phyloP scores from a whole-genome alignment of 2,888 invertebrate genomes.

The Cryptophagus acutangulus region DNA sequence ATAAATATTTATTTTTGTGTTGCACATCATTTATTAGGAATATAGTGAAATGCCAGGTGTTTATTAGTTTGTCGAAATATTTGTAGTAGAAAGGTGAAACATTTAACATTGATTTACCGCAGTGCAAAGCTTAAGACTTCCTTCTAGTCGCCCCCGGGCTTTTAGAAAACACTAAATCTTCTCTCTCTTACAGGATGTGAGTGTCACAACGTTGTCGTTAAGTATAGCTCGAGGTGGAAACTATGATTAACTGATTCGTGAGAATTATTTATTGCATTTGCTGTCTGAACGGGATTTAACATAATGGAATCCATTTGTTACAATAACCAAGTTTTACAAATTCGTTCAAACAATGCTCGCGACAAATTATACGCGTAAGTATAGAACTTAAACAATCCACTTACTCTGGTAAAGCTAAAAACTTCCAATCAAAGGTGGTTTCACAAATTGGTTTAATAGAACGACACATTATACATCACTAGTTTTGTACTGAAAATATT shows the following conservation, averaged over 20 bases:
- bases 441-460: too few species aligned
- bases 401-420: too few species aligned
- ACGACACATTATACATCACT: too few species aligned
- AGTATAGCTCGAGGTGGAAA: constrained; percentile 14
- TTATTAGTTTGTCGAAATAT: not conserved
- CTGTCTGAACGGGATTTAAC: constrained; percentile 15
- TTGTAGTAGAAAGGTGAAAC: constrained; percentile 1
- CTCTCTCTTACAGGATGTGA: constrained; percentile 9
- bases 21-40: too few species aligned
- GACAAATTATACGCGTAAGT: not conserved
- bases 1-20: too few species aligned
- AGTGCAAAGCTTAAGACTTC: constrained; percentile 1
- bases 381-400: too few species aligned
- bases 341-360: constrained; percentile 5
- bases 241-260: constrained; percentile 17
- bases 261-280: constrained; percentile 17
- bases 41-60: too few species aligned
- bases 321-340: constrained; percentile 15
- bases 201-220: constrained; percentile 15
- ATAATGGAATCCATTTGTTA: constrained; percentile 17
- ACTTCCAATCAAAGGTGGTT: too few species aligned
- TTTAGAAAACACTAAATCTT: constrained; percentile 16
- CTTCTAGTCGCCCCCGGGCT: constrained; percentile 10
- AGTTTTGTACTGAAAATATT: too few species aligned
- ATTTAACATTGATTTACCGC: constrained; percentile 1